Evolutionary conservation across 2,888 invertebrate species (phyloP).

Genomic region (Torymus texanus): DNA sequence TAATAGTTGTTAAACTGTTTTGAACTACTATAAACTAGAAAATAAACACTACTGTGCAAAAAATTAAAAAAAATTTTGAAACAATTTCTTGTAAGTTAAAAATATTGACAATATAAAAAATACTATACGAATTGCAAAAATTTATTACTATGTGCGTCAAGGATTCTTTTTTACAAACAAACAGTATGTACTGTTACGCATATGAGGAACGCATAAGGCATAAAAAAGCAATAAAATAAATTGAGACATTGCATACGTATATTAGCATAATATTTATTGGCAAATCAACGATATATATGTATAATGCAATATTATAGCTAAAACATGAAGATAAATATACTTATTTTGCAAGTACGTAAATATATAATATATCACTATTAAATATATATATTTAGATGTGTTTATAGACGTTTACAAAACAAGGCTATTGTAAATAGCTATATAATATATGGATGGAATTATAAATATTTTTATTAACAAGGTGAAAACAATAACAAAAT

Average conservation of each 20-base stretch:
- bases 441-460: slow-evolving; percentile 35
- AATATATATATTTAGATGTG: slow-evolving; percentile 52
- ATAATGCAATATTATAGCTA: slow-evolving; percentile 70
- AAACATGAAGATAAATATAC: slow-evolving; percentile 65
- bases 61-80: slow-evolving; percentile 12
- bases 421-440: slow-evolving; percentile 53
- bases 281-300: slow-evolving; percentile 66
- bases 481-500: slow-evolving; percentile 55
- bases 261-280: slow-evolving; percentile 73
- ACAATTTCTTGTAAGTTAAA: slow-evolving; percentile 11
- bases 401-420: slow-evolving; percentile 46
- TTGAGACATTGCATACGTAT: slow-evolving; percentile 71
- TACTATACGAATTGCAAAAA: slow-evolving; percentile 26
- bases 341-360: slow-evolving; percentile 49
- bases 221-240: slow-evolving; percentile 72
- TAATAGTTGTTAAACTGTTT: slow-evolving; percentile 1
- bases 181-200: slow-evolving; percentile 33
- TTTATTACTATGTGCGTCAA: slow-evolving; percentile 18
- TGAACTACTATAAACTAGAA: slow-evolving; percentile 29
- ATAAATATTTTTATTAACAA: slow-evolving; percentile 50
- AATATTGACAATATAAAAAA: slow-evolving; percentile 17
- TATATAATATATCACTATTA: slow-evolving; percentile 58
- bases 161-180: slow-evolving; percentile 10
- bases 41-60: slow-evolving; percentile 32
- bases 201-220: slow-evolving; percentile 62